These are phyloP conservation scores for Blastomussa wellsi DNA, from an alignment of 92 coral and sea anemone species.

Conservation along the genomic window DNA sequence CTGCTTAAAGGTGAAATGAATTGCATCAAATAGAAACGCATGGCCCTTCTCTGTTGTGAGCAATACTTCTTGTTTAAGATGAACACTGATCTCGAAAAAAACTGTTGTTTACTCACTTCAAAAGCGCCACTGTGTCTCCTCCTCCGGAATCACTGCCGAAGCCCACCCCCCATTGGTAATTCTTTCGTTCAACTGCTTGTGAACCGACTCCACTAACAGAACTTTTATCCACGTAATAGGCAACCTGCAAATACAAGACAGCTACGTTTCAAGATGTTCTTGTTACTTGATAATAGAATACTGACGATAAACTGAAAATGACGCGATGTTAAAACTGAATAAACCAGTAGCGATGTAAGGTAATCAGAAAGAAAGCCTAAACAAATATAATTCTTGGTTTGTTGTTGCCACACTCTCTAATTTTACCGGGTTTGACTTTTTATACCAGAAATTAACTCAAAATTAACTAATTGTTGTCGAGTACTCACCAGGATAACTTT, in stretches of 20 bases:
- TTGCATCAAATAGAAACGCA: too few relatives aligned
- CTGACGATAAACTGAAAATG: too few relatives aligned
- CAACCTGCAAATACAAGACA: background rate
- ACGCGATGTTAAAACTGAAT: too few relatives aligned
- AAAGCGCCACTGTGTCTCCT: constrained; percentile 16
- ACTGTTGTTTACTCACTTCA: background rate
- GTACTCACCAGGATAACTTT: constrained; percentile 16
- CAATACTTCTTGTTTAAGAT: background rate
- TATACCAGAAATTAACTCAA: too few relatives aligned
- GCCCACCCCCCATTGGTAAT: constrained; percentile 1
- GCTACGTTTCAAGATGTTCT: too few relatives aligned
- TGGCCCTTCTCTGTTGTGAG: background rate
- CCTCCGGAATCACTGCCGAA: constrained; percentile 10
- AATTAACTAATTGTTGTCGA: background rate
- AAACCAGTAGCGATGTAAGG: too few relatives aligned
- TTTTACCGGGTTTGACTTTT: too few relatives aligned
- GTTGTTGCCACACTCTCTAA: too few relatives aligned
- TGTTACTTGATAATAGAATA: too few relatives aligned
- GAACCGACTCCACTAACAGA: constrained; percentile 10
- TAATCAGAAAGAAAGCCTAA: too few relatives aligned
- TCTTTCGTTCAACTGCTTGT: background rate
- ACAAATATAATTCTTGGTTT: too few relatives aligned
- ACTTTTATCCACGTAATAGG: constrained; percentile 3
- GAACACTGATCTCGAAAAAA: background rate
- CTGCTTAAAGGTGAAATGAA: too few relatives aligned